Percentiles rank a stretch among this genome's conserved stretches.
Evolutionary conservation across 2,113 vertebrate genomes (phyloP).

Genomic region (Neolamprologus kungweensis): DNA sequence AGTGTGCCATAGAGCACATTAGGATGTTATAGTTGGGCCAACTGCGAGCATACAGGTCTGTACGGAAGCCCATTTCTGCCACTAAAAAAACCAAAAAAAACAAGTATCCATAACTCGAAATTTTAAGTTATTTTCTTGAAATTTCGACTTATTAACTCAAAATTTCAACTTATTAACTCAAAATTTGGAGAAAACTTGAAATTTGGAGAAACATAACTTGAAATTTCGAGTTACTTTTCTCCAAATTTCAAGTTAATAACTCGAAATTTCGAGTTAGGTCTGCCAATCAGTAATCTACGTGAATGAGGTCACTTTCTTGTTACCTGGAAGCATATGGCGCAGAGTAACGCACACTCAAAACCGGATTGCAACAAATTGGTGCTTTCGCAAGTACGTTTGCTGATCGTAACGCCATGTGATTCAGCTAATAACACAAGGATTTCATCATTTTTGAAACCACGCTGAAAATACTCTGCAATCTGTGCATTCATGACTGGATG

Average conservation of each 20-base stretch:
- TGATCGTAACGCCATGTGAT: rapidly evolving
- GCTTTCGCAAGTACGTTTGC: background rate
- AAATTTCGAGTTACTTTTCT: background rate
- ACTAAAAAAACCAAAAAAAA: no score
- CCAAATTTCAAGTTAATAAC: background rate
- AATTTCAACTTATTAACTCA: background rate
- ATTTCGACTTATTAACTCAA: rapidly evolving
- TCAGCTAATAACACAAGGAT: background rate
- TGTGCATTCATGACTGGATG: background rate
- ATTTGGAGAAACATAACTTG: no score
- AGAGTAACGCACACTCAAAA: background rate
- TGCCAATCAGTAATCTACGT: background rate
- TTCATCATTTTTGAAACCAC: background rate
- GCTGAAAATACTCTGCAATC: background rate
- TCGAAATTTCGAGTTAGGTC: background rate
- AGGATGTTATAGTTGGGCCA: background rate
- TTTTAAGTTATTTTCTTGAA: background rate
- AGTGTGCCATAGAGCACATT: background rate
- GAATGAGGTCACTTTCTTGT: background rate
- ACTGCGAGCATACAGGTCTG: background rate
- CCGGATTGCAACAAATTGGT: background rate
- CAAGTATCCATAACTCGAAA: background rate
- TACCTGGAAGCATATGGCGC: rapidly evolving
- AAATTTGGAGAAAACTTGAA: background rate
- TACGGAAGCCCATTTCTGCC: background rate